phyloP scores from a whole-genome alignment of 2,113 vertebrate species.

The Apteryx owenii region DNA sequence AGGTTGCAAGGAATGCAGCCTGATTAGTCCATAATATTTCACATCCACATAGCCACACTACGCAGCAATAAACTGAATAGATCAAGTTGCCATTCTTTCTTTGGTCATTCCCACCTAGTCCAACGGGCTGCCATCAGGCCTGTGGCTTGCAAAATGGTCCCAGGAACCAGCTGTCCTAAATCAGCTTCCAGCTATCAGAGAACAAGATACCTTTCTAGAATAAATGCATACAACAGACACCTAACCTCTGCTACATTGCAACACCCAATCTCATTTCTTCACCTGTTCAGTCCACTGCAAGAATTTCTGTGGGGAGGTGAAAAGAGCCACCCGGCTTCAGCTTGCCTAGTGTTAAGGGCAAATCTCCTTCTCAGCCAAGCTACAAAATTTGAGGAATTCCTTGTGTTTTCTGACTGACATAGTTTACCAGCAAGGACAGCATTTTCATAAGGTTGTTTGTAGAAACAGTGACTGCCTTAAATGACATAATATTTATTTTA shows the following conservation, averaged over 20 bases:
- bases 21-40: not conserved
- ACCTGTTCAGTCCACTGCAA: accelerated
- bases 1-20: not conserved
- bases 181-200: not conserved
- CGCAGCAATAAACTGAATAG: not conserved
- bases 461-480: not conserved
- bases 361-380: not conserved
- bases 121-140: too few relatives aligned
- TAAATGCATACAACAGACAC: accelerated
- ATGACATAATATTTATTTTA: not conserved
- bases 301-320: not conserved
- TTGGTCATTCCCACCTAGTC: not conserved
- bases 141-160: not conserved
- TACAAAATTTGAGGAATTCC: not conserved
- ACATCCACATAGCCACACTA: accelerated
- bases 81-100: accelerated
- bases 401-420: not conserved
- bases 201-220: not conserved
- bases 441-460: not conserved
- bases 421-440: not conserved
- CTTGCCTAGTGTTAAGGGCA: not conserved
- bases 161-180: not conserved
- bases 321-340: not conserved
- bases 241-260: not conserved
- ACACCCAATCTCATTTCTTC: not conserved